Conservation (phyloP, 2,888 invertebrate genomes). For the Agonum fuliginosum region DNA sequence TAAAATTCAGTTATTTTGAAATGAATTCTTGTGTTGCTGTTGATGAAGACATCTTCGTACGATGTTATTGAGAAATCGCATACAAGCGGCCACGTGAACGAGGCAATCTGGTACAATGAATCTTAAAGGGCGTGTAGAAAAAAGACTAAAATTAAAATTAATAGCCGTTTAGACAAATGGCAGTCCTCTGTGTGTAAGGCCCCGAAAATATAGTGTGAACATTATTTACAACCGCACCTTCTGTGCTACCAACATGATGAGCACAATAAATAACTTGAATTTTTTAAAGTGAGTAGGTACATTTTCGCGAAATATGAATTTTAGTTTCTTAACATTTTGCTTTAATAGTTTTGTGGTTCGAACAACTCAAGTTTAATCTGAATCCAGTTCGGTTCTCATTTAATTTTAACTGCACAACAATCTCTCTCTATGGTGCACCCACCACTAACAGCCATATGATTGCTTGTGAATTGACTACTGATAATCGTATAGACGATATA, state of each 20-base stretch:
- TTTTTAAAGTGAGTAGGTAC: conserved; percentile 66
- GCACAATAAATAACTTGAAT: conserved; percentile 70
- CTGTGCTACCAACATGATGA: conserved; percentile 71
- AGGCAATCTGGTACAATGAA: conserved; percentile 52
- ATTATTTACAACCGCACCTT: conserved; percentile 72
- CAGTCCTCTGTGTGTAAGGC: conserved; percentile 69
- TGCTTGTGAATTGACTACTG: too few relatives aligned
- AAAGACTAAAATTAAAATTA: conserved; percentile 71
- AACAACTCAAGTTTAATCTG: too few relatives aligned
- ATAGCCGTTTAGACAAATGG: conserved; percentile 71
- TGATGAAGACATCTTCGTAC: conserved; percentile 44
- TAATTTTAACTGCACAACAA: too few relatives aligned
- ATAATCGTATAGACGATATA: too few relatives aligned
- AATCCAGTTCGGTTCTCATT: too few relatives aligned
- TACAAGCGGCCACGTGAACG: conserved; percentile 37
- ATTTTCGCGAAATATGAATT: conserved; percentile 28
- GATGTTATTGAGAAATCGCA: conserved; percentile 54
- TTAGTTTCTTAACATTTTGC: neutral
- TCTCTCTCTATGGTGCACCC: too few relatives aligned
- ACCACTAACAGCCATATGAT: too few relatives aligned
- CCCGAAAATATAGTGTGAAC: conserved; percentile 71
- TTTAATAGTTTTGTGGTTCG: neutral
- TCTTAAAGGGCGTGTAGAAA: conserved; percentile 64
- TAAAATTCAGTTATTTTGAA: conserved; percentile 29
- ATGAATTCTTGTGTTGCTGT: conserved; percentile 26